Conservation (phyloP, 1,140 invertebrate genomes). For the Caenorhabditis elegans region DNA sequence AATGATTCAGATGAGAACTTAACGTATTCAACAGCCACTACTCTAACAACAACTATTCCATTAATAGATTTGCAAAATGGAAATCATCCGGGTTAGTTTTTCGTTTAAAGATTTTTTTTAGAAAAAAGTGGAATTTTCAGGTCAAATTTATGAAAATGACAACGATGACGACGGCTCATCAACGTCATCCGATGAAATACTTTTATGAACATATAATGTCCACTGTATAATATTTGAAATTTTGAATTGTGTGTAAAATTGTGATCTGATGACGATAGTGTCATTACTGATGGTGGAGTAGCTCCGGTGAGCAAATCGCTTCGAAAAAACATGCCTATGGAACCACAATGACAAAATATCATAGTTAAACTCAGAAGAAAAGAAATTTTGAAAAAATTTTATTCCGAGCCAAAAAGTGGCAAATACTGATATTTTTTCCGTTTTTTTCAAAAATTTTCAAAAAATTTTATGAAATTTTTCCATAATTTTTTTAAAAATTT, state of each 20-base stretch:
- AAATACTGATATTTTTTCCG: too few relatives aligned
- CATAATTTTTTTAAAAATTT: too few relatives aligned
- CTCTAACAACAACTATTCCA: conserved; percentile 55
- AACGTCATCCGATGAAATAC: conserved; percentile 58
- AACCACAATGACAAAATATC: too few relatives aligned
- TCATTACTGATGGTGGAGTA: too few relatives aligned
- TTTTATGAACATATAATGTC: conserved; percentile 49
- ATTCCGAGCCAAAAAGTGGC: too few relatives aligned
- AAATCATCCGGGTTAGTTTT: conserved; percentile 38
- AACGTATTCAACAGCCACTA: conserved; percentile 51
- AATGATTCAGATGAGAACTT: conserved; percentile 37
- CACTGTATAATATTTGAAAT: too few relatives aligned
- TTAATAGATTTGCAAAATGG: conserved; percentile 53
- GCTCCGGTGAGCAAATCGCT: too few relatives aligned
- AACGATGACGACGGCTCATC: conserved; percentile 52
- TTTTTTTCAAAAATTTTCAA: too few relatives aligned
- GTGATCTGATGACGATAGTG: conserved; percentile 10
- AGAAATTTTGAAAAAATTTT: too few relatives aligned
- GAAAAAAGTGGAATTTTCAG: conserved; percentile 34
- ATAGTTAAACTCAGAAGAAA: too few relatives aligned
- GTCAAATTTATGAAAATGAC: conserved; percentile 53
- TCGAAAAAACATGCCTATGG: too few relatives aligned
- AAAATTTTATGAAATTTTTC: too few relatives aligned
- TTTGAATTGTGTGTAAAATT: neutral
- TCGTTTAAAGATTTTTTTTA: neutral